Evolutionary conservation across 1,140 invertebrate species (phyloP).

Genomic region (Philaenus spumarius): DNA sequence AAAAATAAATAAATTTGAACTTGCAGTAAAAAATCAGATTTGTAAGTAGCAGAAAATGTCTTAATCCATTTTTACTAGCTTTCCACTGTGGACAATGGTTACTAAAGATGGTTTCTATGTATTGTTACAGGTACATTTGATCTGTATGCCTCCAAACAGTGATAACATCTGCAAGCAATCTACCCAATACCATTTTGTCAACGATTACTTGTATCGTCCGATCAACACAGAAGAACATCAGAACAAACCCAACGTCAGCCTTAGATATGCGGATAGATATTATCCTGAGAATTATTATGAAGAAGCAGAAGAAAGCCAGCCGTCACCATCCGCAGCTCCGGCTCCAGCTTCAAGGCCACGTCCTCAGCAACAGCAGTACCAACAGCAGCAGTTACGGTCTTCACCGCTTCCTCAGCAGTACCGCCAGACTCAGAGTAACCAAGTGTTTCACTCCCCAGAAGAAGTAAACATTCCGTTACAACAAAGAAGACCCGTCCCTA

Average conservation of each 20-base stretch:
- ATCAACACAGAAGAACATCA: slow-evolving; percentile 74
- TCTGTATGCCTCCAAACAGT: slow-evolving; percentile 83
- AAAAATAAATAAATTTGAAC: too few relatives aligned
- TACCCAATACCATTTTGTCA: slow-evolving; percentile 85
- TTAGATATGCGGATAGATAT: slow-evolving; percentile 74
- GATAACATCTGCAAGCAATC: slow-evolving; percentile 88
- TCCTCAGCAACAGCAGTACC: not conserved
- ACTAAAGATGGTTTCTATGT: not conserved
- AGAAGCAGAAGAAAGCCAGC: slow-evolving; percentile 16
- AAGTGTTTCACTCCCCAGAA: slow-evolving; percentile 71
- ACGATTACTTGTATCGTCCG: slow-evolving; percentile 87
- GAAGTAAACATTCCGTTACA: slow-evolving; percentile 78
- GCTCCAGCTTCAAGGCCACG: not conserved
- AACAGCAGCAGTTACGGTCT: slow-evolving; percentile 8
- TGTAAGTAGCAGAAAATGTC: too few relatives aligned
- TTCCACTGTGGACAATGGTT: too few relatives aligned
- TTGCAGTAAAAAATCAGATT: too few relatives aligned
- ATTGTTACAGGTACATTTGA: slow-evolving; percentile 70
- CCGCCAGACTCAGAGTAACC: slow-evolving; percentile 15
- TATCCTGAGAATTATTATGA: slow-evolving; percentile 31
- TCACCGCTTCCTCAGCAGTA: slow-evolving; percentile 18
- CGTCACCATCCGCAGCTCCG: slow-evolving; percentile 18
- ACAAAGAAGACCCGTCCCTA: slow-evolving; percentile 52
- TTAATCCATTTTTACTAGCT: too few relatives aligned
- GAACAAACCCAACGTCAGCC: slow-evolving; percentile 69